These are phyloP conservation scores for Homarus americanus DNA, from an alignment of 1,140 invertebrate genomes.

Conservation along the genomic window DNA sequence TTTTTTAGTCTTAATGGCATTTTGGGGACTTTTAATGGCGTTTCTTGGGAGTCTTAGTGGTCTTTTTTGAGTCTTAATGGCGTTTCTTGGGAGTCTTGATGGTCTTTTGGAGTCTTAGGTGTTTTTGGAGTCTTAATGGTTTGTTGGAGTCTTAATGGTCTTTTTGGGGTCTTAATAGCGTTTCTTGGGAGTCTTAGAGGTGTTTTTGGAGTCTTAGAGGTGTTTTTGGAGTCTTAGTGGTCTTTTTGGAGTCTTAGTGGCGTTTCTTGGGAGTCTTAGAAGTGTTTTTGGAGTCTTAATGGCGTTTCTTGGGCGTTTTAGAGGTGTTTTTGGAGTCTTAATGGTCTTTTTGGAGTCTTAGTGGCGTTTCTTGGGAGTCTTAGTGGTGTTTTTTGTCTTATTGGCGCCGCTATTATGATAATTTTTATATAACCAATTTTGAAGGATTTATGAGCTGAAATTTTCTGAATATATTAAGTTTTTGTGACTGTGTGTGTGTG, in stretches of 20 bases:
- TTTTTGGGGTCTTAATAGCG: not conserved
- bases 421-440: conserved; percentile 57
- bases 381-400: conserved; percentile 49
- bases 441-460: conserved; percentile 31
- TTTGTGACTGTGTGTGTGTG: conserved; percentile 19
- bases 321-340: conserved; percentile 45
- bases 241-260: no score
- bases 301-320: not conserved
- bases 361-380: not conserved
- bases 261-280: no score
- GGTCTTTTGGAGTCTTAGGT: no score
- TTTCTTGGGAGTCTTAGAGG: no score
- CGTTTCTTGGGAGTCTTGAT: not conserved
- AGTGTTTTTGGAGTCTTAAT: not conserved
- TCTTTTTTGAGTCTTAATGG: no score
- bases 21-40: not conserved
- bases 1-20: no score
- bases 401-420: conserved; percentile 30
- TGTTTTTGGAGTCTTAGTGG: not conserved
- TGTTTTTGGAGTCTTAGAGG: no score
- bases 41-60: no score
- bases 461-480: not conserved
- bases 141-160: conserved; percentile 25
- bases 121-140: not conserved
- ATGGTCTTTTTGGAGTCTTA: not conserved